These are phyloP conservation scores for Poliocrania exsul DNA, from an alignment of 2,797 vertebrate species.

Conservation along the genomic window DNA sequence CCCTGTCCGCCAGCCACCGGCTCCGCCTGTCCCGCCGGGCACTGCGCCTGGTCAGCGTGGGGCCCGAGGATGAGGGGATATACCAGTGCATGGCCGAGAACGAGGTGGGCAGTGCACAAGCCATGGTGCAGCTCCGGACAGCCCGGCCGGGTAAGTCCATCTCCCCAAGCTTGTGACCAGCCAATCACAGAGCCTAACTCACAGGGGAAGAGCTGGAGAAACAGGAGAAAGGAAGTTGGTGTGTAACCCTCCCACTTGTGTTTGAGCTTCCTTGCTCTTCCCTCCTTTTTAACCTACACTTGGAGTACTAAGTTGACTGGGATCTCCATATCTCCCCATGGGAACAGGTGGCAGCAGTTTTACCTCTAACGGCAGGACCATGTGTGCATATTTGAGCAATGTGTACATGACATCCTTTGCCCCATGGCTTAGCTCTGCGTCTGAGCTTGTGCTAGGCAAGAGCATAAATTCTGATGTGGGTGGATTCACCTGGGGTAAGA, in stretches of 20 bases:
- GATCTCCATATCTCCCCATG: neutral
- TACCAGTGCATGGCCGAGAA: conserved; percentile 99
- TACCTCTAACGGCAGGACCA: neutral
- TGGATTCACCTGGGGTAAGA: neutral
- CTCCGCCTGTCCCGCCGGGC: conserved; percentile 81
- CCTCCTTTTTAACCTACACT: rapidly evolving
- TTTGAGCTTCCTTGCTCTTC: neutral
- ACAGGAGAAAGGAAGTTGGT: neutral
- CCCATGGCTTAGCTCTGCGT: neutral
- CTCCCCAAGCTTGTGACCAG: rapidly evolving
- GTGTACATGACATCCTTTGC: neutral
- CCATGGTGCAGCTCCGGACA: conserved; percentile 87
- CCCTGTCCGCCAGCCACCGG: conserved; percentile 82
- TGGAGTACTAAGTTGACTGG: neutral
- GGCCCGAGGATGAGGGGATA: conserved; percentile 90
- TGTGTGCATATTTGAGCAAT: rapidly evolving
- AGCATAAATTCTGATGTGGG: neutral
- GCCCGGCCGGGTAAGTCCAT: conserved; percentile 79
- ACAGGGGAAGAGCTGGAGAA: neutral
- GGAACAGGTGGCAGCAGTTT: neutral
- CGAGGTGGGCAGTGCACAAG: conserved; percentile 91
- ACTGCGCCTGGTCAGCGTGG: conserved; percentile 85
- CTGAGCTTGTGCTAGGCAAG: neutral
- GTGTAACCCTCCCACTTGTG: neutral
- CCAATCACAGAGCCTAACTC: neutral